phyloP scores from a whole-genome alignment of 2,888 invertebrate species.

The Salpingus planirostris region DNA sequence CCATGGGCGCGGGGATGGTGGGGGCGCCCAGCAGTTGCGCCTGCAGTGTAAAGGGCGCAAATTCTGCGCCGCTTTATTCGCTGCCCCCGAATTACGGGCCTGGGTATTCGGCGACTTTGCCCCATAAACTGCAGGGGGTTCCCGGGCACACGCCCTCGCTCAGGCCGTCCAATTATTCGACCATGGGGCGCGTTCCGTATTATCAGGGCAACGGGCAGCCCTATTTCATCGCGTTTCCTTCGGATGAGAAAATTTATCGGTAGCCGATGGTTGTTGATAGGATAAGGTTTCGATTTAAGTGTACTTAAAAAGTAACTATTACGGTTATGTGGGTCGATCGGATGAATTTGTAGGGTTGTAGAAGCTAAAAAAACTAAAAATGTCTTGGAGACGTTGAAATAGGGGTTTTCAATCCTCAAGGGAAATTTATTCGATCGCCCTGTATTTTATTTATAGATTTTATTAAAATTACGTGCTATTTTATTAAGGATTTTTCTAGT shows the following conservation, averaged over 20 bases:
- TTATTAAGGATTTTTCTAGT: no score
- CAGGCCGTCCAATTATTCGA: conserved; percentile 49
- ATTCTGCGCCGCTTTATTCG: conserved; percentile 1
- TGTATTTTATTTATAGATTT: no score
- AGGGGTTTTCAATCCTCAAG: no score
- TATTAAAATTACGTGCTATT: no score
- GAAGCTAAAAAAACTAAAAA: no score
- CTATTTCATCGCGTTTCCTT: conserved; percentile 52
- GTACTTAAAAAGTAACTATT: no score
- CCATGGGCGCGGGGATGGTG: conserved; percentile 45
- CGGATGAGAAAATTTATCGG: conserved; percentile 53
- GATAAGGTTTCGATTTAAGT: no score
- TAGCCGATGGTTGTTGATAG: conserved; percentile 32
- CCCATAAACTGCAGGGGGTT: conserved; percentile 53
- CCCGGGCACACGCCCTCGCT: conserved; percentile 45
- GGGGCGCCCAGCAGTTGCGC: conserved; percentile 48
- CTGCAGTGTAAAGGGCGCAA: conserved; percentile 43
- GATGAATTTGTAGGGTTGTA: no score
- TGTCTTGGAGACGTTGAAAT: no score
- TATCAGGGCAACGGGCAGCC: conserved; percentile 45
- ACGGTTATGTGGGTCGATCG: no score
- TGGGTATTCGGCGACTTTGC: conserved; percentile 55
- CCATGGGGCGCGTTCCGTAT: conserved; percentile 53
- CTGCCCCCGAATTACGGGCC: conserved; percentile 35
- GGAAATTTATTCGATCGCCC: no score